Conservation (phyloP, 2,113 vertebrate genomes). For the Dissostichus mawsoni region DNA sequence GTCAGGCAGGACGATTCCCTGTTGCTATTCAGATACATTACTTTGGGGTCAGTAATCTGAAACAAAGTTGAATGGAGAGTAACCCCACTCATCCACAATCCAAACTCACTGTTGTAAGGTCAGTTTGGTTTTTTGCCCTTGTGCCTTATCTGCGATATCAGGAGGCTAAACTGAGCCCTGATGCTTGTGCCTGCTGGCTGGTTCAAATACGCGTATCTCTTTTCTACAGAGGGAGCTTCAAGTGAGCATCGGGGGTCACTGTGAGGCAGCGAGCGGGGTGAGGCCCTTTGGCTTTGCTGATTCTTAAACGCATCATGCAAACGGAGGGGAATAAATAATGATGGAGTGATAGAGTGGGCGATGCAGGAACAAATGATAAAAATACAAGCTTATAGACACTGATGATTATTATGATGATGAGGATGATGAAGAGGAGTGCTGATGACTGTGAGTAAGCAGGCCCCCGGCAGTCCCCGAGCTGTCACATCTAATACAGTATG, state of each 20-base stretch:
- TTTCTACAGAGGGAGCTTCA: conserved; percentile 36
- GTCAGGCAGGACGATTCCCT: conserved; percentile 45
- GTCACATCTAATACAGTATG: conserved; percentile 79
- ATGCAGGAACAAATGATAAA: conserved; percentile 61
- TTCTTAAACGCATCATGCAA: conserved; percentile 31
- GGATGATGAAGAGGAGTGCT: conserved; percentile 81
- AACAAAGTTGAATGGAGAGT: conserved; percentile 61
- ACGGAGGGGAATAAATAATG: conserved; percentile 35
- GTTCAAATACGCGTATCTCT: conserved; percentile 27
- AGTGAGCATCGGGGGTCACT: conserved; percentile 47
- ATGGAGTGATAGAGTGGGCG: conserved; percentile 46
- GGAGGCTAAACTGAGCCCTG: conserved; percentile 52
- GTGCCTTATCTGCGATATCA: conserved; percentile 33
- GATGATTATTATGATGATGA: conserved; percentile 77
- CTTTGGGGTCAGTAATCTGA: conserved; percentile 72
- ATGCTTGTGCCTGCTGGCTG: conserved; percentile 41
- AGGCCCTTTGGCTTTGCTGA: conserved; percentile 40
- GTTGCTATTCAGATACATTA: conserved; percentile 62
- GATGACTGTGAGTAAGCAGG: conserved; percentile 83
- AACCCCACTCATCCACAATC: conserved; percentile 10
- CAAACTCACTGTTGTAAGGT: conserved; percentile 44
- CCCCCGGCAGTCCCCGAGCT: conserved; percentile 77
- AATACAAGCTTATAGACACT: conserved; percentile 74
- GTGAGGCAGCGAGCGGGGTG: conserved; percentile 19
- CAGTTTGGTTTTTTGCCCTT: conserved; percentile 55